A percentile compares a stretch with the other conserved stretches of the same genome.
phyloP scores from a whole-genome alignment of 1,140 invertebrate species.

The Polyergus mexicanus region DNA sequence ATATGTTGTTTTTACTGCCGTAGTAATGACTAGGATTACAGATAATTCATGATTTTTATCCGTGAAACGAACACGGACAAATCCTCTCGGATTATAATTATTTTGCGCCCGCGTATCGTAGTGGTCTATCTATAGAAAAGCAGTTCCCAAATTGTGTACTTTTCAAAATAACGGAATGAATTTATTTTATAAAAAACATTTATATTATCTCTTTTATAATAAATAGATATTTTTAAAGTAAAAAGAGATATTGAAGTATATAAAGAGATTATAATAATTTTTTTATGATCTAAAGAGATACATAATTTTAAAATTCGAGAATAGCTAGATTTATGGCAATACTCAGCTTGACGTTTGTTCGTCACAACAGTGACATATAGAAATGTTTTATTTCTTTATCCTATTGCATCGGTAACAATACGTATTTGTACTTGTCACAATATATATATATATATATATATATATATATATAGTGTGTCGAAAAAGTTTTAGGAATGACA shows the following conservation, averaged over 20 bases:
- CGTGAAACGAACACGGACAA: background rate
- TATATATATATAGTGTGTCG: background rate
- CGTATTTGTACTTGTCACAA: background rate
- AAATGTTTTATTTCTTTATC: slow-evolving; percentile 29
- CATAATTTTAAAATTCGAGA: background rate
- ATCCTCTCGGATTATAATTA: slow-evolving; percentile 47
- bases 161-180: slow-evolving; percentile 7
- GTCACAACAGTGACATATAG: background rate
- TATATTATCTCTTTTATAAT: background rate
- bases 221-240: background rate
- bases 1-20: slow-evolving; percentile 32
- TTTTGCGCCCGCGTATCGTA: background rate
- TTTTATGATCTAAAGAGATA: background rate
- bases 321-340: background rate
- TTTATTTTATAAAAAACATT: background rate
- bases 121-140: background rate
- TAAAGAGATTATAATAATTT: background rate
- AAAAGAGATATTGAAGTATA: background rate
- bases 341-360: background rate
- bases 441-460: background rate
- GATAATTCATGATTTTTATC: slow-evolving; percentile 27
- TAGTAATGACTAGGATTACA: slow-evolving; percentile 21
- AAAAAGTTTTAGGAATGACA: slow-evolving; percentile 10
- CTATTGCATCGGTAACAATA: background rate
- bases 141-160: background rate